Percentiles rank a stretch among this genome's conserved stretches.
These are phyloP conservation scores for Sepioteuthis lessoniana DNA, from an alignment of 2,888 invertebrate genomes.

Conservation along the genomic window DNA sequence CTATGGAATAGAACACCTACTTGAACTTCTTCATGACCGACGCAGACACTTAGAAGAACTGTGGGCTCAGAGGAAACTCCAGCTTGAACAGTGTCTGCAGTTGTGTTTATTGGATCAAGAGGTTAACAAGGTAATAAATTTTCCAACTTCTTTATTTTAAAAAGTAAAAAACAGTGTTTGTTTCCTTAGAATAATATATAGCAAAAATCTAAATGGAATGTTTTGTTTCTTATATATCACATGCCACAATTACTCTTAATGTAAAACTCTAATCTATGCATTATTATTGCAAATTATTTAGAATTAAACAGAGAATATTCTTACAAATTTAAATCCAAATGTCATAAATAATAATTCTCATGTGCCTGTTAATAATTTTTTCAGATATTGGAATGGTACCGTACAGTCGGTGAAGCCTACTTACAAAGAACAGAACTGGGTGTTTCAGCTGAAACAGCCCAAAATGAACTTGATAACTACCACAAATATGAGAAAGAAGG, in stretches of 20 bases:
- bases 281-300: neutral
- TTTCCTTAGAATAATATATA: neutral
- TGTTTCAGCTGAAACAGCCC: constrained; percentile 83
- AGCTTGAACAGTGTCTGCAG: constrained; percentile 86
- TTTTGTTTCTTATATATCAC: too few species aligned
- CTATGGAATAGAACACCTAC: constrained; percentile 76
- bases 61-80: constrained; percentile 81
- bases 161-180: neutral
- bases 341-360: neutral
- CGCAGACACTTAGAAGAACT: constrained; percentile 82
- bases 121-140: constrained; percentile 77
- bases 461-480: constrained; percentile 82
- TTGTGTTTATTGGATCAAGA: constrained; percentile 84
- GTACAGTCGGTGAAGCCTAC: constrained; percentile 69
- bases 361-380: constrained; percentile 38
- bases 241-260: too few species aligned
- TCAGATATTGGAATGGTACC: constrained; percentile 74
- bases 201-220: too few species aligned
- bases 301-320: neutral
- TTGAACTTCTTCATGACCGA: constrained; percentile 81
- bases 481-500: constrained; percentile 83
- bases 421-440: constrained; percentile 80
- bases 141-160: neutral
- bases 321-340: neutral
- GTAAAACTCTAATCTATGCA: too few species aligned